Evolutionary conservation across 1,140 invertebrate species (phyloP).

Genomic region (Pinna nobilis): DNA sequence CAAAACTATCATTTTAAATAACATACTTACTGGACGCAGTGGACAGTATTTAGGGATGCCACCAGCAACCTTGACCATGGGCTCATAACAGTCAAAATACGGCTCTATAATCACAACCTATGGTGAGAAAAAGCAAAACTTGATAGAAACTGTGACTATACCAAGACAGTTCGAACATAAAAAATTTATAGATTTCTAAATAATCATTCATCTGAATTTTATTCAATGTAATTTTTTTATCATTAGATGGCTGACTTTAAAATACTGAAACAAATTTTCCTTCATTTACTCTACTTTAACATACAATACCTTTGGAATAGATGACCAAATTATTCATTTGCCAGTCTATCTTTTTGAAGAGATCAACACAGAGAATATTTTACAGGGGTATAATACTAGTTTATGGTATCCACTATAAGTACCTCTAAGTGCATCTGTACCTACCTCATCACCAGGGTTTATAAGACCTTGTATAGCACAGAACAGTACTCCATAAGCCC

Average conservation of each 20-base stretch:
- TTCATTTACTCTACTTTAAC: too few relatives aligned
- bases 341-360: too few relatives aligned
- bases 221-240: too few relatives aligned
- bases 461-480: constrained; percentile 89
- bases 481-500: constrained; percentile 90
- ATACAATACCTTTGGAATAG: too few relatives aligned
- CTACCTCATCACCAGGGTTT: constrained; percentile 86
- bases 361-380: too few relatives aligned
- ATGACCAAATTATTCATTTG: too few relatives aligned
- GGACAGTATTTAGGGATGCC: constrained; percentile 92
- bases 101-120: constrained; percentile 97
- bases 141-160: not conserved
- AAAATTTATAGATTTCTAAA: constrained; percentile 16
- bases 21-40: constrained; percentile 80
- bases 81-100: constrained; percentile 98
- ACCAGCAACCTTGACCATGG: constrained; percentile 92
- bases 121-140: constrained; percentile 8
- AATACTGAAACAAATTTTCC: too few relatives aligned
- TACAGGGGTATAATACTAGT: too few relatives aligned
- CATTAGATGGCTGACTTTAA: too few relatives aligned
- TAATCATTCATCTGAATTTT: not conserved
- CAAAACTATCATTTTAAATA: not conserved
- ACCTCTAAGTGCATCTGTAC: too few relatives aligned
- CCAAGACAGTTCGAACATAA: constrained; percentile 1
- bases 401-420: too few relatives aligned